Conservation (phyloP, 1,140 invertebrate species). For the Steinernema feltiae region DNA sequence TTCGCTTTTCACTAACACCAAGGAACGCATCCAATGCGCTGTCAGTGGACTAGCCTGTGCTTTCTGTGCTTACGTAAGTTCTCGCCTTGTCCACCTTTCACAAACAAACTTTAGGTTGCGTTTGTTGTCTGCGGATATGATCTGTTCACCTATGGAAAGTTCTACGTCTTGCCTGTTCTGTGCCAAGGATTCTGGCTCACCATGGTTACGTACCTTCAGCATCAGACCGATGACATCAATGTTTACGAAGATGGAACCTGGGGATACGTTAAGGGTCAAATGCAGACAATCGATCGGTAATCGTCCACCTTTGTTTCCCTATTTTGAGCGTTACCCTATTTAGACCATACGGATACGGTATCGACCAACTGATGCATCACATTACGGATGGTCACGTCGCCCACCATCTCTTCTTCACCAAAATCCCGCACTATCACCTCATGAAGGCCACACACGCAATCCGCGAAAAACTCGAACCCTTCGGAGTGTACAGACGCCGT, state of each 20-base stretch:
- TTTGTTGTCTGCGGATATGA: constrained; percentile 45
- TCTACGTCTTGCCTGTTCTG: constrained; percentile 59
- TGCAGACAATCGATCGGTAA: constrained; percentile 59
- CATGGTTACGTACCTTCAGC: constrained; percentile 61
- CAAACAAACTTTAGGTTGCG: constrained; percentile 42
- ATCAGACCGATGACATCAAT: constrained; percentile 59
- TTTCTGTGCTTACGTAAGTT: constrained; percentile 41
- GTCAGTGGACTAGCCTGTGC: constrained; percentile 40
- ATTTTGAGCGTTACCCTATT: background rate
- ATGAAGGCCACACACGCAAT: constrained; percentile 57
- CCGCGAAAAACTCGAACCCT: constrained; percentile 39
- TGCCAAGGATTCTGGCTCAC: constrained; percentile 58
- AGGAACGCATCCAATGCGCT: constrained; percentile 49
- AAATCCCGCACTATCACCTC: constrained; percentile 60
- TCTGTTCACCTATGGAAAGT: constrained; percentile 53
- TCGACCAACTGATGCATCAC: constrained; percentile 59
- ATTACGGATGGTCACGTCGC: constrained; percentile 60
- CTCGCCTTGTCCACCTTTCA: background rate
- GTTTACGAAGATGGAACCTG: constrained; percentile 59
- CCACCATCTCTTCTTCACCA: constrained; percentile 60
- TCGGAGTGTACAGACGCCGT: constrained; percentile 46
- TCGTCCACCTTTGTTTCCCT: background rate
- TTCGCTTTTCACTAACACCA: constrained; percentile 46
- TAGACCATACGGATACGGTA: constrained; percentile 59
- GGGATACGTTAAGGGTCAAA: constrained; percentile 59